These are phyloP conservation scores for Patagioenas fasciata DNA, from an alignment of 2,113 vertebrate genomes.

Conservation along the genomic window DNA sequence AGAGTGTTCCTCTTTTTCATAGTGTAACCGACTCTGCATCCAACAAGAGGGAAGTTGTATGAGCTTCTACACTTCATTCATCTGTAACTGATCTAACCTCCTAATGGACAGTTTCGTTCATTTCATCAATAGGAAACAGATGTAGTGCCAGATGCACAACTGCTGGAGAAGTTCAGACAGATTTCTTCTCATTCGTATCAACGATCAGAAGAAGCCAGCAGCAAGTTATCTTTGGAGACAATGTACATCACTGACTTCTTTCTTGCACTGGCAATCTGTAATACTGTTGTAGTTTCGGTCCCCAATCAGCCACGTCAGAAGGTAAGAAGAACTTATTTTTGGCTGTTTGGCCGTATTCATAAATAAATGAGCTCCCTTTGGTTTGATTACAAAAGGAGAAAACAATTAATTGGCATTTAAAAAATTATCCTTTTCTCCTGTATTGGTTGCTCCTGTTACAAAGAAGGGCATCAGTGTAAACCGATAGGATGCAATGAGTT, in stretches of 20 bases:
- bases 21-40: background rate
- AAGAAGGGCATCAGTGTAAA: background rate
- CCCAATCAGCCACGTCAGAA: slow-evolving; percentile 78
- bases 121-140: slow-evolving; percentile 83
- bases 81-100: background rate
- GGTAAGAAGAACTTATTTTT: slow-evolving; percentile 66
- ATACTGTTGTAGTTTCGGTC: slow-evolving; percentile 92
- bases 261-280: slow-evolving; percentile 90
- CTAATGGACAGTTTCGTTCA: background rate
- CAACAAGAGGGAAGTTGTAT: background rate
- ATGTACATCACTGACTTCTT: slow-evolving; percentile 89
- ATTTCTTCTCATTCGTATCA: slow-evolving; percentile 66
- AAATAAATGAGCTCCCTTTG: background rate
- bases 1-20: background rate
- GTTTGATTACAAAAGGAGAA: background rate
- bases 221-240: slow-evolving; percentile 65
- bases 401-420: background rate
- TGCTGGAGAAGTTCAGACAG: slow-evolving; percentile 81
- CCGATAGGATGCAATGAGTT: background rate
- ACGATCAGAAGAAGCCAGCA: background rate
- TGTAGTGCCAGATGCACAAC: slow-evolving; percentile 84
- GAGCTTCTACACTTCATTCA: background rate
- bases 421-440: background rate
- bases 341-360: background rate
- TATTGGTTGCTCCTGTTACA: background rate